These are phyloP conservation scores for Ammodytes marinus DNA, from an alignment of 2,113 vertebrate species.

Conservation along the genomic window DNA sequence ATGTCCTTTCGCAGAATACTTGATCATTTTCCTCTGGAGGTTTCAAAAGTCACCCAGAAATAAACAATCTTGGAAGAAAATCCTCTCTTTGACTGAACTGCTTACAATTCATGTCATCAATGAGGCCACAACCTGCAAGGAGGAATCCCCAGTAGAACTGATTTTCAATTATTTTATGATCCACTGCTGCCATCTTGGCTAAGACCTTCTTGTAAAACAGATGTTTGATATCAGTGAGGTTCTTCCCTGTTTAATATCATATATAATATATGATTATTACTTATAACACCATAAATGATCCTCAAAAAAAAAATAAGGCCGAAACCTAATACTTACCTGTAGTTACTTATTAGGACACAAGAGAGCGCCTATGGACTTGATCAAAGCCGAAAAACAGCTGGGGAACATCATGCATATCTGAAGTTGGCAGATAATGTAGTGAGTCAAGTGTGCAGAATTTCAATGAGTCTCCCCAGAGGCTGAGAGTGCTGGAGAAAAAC, in stretches of 20 bases:
- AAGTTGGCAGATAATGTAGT: slow-evolving; percentile 5
- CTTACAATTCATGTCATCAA: not conserved
- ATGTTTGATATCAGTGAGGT: no score
- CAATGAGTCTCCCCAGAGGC: not conserved
- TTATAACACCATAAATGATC: no score
- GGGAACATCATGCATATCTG: slow-evolving; percentile 3
- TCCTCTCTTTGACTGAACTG: not conserved
- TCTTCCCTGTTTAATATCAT: no score
- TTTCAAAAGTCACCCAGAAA: not conserved
- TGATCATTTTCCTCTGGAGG: not conserved
- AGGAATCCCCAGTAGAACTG: not conserved
- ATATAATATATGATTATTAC: no score
- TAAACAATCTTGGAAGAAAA: not conserved
- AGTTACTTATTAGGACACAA: slow-evolving; percentile 49
- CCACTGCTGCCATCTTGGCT: not conserved
- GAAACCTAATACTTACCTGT: not conserved
- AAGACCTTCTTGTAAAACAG: not conserved
- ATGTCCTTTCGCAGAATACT: not conserved
- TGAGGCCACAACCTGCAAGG: not conserved
- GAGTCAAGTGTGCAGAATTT: slow-evolving; percentile 14
- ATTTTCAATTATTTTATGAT: not conserved
- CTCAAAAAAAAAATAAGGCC: no score
- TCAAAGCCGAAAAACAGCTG: not conserved
- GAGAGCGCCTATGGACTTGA: slow-evolving; percentile 46
- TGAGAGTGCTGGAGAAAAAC: not conserved